Percentiles rank a stretch among this genome's conserved stretches.
These are phyloP conservation scores for Chalcosyrphus nemorum DNA, from an alignment of 2,888 invertebrate species.

Conservation along the genomic window DNA sequence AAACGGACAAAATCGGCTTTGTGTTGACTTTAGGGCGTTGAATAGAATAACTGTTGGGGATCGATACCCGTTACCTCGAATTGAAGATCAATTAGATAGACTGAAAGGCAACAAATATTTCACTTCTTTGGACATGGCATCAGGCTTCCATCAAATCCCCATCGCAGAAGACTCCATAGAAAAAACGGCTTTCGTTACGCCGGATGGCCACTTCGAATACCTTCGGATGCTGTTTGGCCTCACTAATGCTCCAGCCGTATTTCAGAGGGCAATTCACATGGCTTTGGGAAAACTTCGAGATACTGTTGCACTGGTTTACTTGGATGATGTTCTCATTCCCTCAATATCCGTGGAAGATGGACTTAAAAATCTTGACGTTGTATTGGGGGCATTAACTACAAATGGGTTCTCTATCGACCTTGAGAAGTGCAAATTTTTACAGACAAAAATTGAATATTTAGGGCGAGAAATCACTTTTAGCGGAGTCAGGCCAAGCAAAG, in stretches of 20 bases:
- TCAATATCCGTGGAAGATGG: conserved; percentile 39
- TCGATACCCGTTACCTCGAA: conserved; percentile 78
- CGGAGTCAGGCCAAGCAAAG: conserved; percentile 29
- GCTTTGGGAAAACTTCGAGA: conserved; percentile 44
- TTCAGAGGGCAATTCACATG: conserved; percentile 74
- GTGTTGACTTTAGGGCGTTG: conserved; percentile 69
- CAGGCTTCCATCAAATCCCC: conserved; percentile 47
- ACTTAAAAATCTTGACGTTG: conserved; percentile 57
- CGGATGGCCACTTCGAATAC: conserved; percentile 48
- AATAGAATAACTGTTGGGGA: conserved; percentile 76
- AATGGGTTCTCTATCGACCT: conserved; percentile 66
- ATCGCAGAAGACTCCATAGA: conserved; percentile 35
- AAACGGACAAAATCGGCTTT: conserved; percentile 54
- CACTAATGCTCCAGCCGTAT: conserved; percentile 78
- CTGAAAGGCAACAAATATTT: conserved; percentile 75
- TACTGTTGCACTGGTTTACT: conserved; percentile 29
- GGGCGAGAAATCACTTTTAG: conserved; percentile 71
- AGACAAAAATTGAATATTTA: conserved; percentile 73
- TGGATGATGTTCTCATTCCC: conserved; percentile 59
- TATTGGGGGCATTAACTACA: conserved; percentile 53
- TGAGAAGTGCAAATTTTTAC: conserved; percentile 65
- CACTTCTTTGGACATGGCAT: conserved; percentile 67
- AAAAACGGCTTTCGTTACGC: conserved; percentile 8
- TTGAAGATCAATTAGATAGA: conserved; percentile 78
- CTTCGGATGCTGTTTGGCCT: conserved; percentile 78